phyloP scores from a whole-genome alignment of 2,888 invertebrate genomes.

The Amphiduros pacificus region DNA sequence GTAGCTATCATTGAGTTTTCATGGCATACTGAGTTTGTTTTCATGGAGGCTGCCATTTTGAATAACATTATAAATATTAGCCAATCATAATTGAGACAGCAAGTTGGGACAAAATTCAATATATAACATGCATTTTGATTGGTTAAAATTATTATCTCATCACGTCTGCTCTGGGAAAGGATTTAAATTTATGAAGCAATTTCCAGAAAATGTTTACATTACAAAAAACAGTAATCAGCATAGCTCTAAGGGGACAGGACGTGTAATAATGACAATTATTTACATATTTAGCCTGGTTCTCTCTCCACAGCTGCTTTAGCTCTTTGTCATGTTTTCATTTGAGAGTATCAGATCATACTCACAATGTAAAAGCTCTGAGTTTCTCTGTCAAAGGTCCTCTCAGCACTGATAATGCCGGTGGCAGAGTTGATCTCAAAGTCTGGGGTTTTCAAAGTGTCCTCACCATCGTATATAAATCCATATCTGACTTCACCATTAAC shows the following conservation, averaged over 20 bases:
- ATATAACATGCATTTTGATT: no score
- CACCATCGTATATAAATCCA: slow-evolving; percentile 69
- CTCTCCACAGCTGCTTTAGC: no score
- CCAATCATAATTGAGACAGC: no score
- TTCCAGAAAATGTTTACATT: background rate
- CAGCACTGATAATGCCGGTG: slow-evolving; percentile 80
- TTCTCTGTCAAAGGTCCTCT: slow-evolving; percentile 71
- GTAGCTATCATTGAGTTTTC: no score
- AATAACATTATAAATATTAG: no score
- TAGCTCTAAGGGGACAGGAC: background rate
- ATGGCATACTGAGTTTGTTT: no score
- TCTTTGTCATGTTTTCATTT: no score
- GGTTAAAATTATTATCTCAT: no score
- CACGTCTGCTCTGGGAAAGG: background rate
- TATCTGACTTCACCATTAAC: slow-evolving; percentile 79
- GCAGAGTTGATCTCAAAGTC: slow-evolving; percentile 79
- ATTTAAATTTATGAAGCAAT: background rate
- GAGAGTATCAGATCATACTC: no score
- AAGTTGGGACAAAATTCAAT: no score
- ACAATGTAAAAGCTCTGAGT: slow-evolving; percentile 41
- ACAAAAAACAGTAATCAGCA: background rate
- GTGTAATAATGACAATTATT: background rate
- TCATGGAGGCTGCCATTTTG: no score
- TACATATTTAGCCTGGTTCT: no score
- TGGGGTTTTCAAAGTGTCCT: slow-evolving; percentile 76